Evolutionary conservation across 53 echinoderm and acorn worm genomes (phyloP).

Genomic region (Echinometra lucunter): DNA sequence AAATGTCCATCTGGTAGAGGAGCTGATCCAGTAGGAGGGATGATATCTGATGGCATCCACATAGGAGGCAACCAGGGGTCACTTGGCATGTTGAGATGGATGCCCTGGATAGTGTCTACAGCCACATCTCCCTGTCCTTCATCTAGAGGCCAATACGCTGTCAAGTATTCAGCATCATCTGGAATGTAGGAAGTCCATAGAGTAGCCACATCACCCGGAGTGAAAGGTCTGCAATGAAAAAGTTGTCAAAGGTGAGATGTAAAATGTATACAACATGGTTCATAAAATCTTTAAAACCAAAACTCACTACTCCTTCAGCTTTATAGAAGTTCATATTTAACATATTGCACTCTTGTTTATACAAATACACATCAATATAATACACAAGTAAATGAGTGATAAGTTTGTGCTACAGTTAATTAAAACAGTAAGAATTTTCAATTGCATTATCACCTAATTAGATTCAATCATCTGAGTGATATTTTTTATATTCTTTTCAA

Average conservation of each 20-base stretch:
- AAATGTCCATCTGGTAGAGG: conserved; percentile 41
- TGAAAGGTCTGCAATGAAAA: conserved; percentile 61
- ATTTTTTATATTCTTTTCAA: too few relatives aligned
- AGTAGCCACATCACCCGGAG: conserved; percentile 77
- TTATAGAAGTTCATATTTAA: too few relatives aligned
- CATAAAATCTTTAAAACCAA: too few relatives aligned
- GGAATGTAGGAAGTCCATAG: conserved; percentile 76
- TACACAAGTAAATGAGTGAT: too few relatives aligned
- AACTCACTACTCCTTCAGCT: too few relatives aligned
- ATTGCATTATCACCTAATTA: too few relatives aligned
- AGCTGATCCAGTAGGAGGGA: conserved; percentile 60
- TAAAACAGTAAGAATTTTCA: too few relatives aligned
- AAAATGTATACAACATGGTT: too few relatives aligned
- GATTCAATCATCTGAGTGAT: too few relatives aligned
- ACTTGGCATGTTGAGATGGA: conserved; percentile 71
- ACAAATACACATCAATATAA: too few relatives aligned
- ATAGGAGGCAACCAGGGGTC: conserved; percentile 82
- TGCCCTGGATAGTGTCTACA: conserved; percentile 73
- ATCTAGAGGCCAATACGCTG: conserved; percentile 85
- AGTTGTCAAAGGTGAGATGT: not conserved
- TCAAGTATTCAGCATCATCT: conserved; percentile 67
- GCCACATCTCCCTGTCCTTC: conserved; percentile 86
- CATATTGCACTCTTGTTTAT: too few relatives aligned
- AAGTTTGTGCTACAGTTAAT: too few relatives aligned
- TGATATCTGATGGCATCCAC: conserved; percentile 86